Percentiles rank a stretch among this genome's conserved stretches.
Evolutionary conservation across 37 sponge, comb jelly and placozoan species (phyloP).

Genomic region (Halisarca cf. caerulea): DNA sequence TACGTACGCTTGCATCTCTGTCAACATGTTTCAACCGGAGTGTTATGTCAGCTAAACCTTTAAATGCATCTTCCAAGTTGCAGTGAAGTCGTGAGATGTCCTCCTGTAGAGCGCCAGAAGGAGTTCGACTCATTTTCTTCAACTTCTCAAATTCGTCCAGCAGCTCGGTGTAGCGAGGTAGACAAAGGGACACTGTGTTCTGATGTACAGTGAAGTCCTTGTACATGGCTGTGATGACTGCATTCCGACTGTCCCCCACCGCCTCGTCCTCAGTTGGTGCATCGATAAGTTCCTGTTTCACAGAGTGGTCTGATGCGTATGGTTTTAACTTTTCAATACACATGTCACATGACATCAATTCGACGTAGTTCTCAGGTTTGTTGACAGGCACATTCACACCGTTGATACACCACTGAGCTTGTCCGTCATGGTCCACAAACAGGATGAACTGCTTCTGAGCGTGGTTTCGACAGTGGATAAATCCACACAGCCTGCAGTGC

Average conservation of each 20-base stretch:
- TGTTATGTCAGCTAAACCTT: background rate
- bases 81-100: background rate
- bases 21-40: background rate
- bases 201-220: background rate
- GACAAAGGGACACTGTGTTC: background rate
- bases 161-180: background rate
- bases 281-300: background rate
- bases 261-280: background rate
- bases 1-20: background rate
- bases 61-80: background rate
- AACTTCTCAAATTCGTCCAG: conserved; percentile 1
- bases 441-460: conserved; percentile 44
- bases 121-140: background rate
- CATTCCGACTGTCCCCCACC: background rate
- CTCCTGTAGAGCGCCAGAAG: background rate
- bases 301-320: background rate
- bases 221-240: background rate
- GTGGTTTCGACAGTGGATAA: conserved; percentile 57
- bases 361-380: background rate
- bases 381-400: conserved; percentile 44
- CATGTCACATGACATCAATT: background rate
- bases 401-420: conserved; percentile 52
- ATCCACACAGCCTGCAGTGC: conserved; percentile 72
- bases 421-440: conserved; percentile 16
- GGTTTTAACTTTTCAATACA: background rate